These are phyloP conservation scores for Lasioglossum albipes DNA, from an alignment of 1,140 invertebrate species.

Conservation along the genomic window DNA sequence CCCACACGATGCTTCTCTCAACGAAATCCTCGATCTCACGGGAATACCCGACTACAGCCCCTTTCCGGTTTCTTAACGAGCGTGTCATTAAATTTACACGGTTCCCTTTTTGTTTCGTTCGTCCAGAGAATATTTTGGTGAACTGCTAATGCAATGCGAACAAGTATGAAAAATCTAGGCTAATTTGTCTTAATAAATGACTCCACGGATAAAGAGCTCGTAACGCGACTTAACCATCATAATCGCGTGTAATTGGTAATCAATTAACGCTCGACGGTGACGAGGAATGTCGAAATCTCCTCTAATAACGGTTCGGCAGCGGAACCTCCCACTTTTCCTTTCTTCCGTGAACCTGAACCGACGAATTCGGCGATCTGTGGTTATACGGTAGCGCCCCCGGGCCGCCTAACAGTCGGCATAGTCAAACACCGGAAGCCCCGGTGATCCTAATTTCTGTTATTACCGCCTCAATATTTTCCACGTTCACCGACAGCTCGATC, in stretches of 20 bases:
- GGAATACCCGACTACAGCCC: neutral
- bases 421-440: slow-evolving; percentile 48
- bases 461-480: slow-evolving; percentile 49
- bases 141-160: too few relatives aligned
- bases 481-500: slow-evolving; percentile 36
- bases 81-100: too few relatives aligned
- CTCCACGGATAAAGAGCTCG: too few relatives aligned
- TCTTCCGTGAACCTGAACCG: neutral
- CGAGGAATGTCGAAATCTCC: slow-evolving; percentile 15
- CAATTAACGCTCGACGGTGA: slow-evolving; percentile 29
- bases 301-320: slow-evolving; percentile 34
- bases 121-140: too few relatives aligned
- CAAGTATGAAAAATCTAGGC: too few relatives aligned
- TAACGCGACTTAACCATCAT: slow-evolving; percentile 15
- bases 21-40: neutral
- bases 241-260: slow-evolving; percentile 29
- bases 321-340: neutral
- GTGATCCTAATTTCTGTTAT: slow-evolving; percentile 59
- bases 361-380: slow-evolving; percentile 39
- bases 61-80: too few relatives aligned
- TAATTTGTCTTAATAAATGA: too few relatives aligned
- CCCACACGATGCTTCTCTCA: too few relatives aligned
- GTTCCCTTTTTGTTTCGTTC: too few relatives aligned
- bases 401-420: slow-evolving; percentile 31
- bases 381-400: slow-evolving; percentile 52